phyloP scores from a whole-genome alignment of 2,888 invertebrate genomes.

The Drosophila algonquin region DNA sequence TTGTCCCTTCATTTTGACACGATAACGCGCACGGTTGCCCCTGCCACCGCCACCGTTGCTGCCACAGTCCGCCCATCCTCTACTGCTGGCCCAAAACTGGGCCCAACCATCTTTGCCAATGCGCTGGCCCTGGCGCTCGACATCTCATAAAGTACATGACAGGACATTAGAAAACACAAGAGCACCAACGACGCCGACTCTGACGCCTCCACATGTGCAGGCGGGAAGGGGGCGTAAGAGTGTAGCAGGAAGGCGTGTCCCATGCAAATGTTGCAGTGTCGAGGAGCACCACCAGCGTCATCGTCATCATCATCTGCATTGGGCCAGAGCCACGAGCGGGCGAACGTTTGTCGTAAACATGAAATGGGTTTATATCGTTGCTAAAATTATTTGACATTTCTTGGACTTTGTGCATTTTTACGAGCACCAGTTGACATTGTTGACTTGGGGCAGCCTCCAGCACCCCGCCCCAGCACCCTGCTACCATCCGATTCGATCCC shows the following conservation, averaged over 20 bases:
- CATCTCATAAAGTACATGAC: constrained; percentile 80
- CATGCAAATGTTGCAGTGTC: constrained; percentile 72
- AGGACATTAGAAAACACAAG: constrained; percentile 79
- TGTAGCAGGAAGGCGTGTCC: constrained; percentile 32
- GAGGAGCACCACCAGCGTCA: constrained; percentile 9
- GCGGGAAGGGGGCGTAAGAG: constrained; percentile 13
- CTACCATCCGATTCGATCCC: constrained; percentile 21
- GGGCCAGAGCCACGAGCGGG: constrained; percentile 20
- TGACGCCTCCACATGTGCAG: constrained; percentile 61
- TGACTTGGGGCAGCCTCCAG: constrained; percentile 39
- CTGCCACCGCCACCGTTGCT: constrained; percentile 32
- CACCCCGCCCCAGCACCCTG: constrained; percentile 54
- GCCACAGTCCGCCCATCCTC: constrained; percentile 2
- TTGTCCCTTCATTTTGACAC: constrained; percentile 79
- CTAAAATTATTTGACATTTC: constrained; percentile 83
- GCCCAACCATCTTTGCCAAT: constrained; percentile 73
- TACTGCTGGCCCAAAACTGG: constrained; percentile 23
- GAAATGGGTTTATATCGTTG: constrained; percentile 82
- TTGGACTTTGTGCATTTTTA: constrained; percentile 80
- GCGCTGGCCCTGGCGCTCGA: constrained; percentile 76
- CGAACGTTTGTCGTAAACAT: constrained; percentile 75
- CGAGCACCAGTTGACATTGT: constrained; percentile 63
- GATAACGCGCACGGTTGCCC: constrained; percentile 69
- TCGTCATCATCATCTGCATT: constrained; percentile 15
- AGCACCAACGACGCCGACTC: constrained; percentile 44